These are phyloP conservation scores for Cyclophora punctaria DNA, from an alignment of 2,888 invertebrate species.

Conservation along the genomic window DNA sequence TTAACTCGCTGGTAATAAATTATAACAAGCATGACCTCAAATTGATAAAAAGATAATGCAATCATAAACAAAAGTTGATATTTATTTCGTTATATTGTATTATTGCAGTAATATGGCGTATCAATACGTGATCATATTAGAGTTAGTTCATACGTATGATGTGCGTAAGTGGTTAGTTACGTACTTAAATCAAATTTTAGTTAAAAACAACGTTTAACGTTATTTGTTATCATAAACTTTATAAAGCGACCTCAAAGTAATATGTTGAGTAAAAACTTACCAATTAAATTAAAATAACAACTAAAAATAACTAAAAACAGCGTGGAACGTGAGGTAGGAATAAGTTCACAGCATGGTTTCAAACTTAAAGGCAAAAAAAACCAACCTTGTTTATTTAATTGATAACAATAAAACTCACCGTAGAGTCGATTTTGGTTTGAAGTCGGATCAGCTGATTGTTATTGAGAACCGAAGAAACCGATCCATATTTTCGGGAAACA, in stretches of 20 bases:
- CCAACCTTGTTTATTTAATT: conserved; percentile 1
- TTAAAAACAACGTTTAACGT: too few relatives aligned
- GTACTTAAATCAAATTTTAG: too few relatives aligned
- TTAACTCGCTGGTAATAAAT: conserved; percentile 21
- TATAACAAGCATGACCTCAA: conserved; percentile 44
- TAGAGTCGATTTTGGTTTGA: conserved; percentile 46
- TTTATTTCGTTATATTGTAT: conserved; percentile 9
- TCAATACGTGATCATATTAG: conserved; percentile 4
- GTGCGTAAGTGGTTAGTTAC: too few relatives aligned
- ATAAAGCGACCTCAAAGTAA: neutral
- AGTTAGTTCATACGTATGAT: too few relatives aligned
- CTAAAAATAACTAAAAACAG: too few relatives aligned
- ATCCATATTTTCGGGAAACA: conserved; percentile 27
- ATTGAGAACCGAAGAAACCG: conserved; percentile 23
- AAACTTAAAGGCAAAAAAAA: too few relatives aligned
- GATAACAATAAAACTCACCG: conserved; percentile 34
- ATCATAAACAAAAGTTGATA: conserved; percentile 53
- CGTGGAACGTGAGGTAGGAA: too few relatives aligned
- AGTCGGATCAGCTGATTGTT: conserved; percentile 23
- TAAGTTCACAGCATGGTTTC: too few relatives aligned
- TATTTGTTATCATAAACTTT: too few relatives aligned
- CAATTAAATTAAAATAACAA: too few relatives aligned
- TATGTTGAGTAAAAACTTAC: too few relatives aligned
- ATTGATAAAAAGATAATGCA: conserved; percentile 51
- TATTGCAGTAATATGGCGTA: conserved; percentile 17